These are phyloP conservation scores for Leptestheria dahalacensis DNA, from an alignment of 1,140 invertebrate species.

Conservation along the genomic window DNA sequence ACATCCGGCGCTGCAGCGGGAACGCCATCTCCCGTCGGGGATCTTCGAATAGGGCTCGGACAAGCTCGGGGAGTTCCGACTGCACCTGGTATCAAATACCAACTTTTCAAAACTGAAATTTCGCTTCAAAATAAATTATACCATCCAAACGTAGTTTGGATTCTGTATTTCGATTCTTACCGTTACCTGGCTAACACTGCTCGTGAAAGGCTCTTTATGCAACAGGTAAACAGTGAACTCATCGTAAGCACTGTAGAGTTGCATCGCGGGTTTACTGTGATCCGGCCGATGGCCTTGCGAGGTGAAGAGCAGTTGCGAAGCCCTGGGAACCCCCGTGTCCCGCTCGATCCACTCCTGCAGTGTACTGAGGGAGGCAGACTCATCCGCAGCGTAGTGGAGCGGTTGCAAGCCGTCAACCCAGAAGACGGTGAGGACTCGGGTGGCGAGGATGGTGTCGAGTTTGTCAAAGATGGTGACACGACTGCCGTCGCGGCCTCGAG, in stretches of 20 bases:
- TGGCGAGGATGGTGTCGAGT: slow-evolving; percentile 1
- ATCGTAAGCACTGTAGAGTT: slow-evolving; percentile 1
- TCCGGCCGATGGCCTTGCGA: slow-evolving; percentile 3
- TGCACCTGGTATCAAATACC: neutral
- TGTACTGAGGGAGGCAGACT: neutral
- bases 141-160: no score
- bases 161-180: no score
- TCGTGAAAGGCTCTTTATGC: neutral
- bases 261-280: neutral
- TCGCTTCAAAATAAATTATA: no score
- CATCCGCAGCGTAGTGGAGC: neutral
- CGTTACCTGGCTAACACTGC: no score
- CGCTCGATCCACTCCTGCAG: slow-evolving; percentile 14
- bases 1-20: slow-evolving; percentile 5
- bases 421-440: slow-evolving; percentile 4
- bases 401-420: slow-evolving; percentile 2
- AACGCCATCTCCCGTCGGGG: slow-evolving; percentile 4
- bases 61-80: slow-evolving; percentile 5
- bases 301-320: neutral
- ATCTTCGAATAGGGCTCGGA: slow-evolving; percentile 5
- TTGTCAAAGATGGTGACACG: slow-evolving; percentile 1
- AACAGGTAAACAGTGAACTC: neutral
- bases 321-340: neutral
- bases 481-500: slow-evolving; percentile 3
- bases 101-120: no score